Evolutionary conservation across 2,113 vertebrate species (phyloP).

Genomic region (Felis catus): F.catus_Fca126_mat1.0 CM031428.1:2155501-2156000

Average conservation of each 20-base stretch:
- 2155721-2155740: background rate
- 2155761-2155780: background rate
- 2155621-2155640: too few relatives aligned
- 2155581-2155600: too few relatives aligned
- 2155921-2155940: background rate
- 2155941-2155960: background rate
- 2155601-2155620: too few relatives aligned
- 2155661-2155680: background rate
- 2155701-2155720: background rate
- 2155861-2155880: background rate
- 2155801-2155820: background rate
- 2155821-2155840: background rate
- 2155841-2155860: background rate
- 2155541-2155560: too few relatives aligned
- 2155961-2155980: background rate
- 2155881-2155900: background rate
- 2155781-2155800: background rate
- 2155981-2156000: background rate
- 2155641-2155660: background rate
- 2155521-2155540: too few relatives aligned
- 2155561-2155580: too few relatives aligned
- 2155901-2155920: background rate
- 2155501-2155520: too few relatives aligned
- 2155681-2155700: background rate
- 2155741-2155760: background rate